Evolutionary conservation across 2,888 invertebrate species (phyloP), one percentile per base, ranked within the genome.

Genomic region (Pinctada fucata): DNA sequence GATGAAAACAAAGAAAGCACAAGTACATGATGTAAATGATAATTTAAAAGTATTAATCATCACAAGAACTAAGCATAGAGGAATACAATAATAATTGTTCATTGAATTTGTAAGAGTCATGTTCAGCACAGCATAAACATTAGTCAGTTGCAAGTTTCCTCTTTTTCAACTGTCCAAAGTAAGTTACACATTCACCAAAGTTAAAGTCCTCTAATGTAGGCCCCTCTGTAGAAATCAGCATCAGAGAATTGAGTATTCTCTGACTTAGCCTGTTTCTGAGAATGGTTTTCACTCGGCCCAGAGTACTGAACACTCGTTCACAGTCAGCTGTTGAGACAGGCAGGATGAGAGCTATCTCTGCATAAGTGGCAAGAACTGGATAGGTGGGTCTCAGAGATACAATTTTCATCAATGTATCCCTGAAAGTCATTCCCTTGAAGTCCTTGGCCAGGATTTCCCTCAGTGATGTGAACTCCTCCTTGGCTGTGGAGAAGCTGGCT

Each of bases 291-390:
- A 75, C 52, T 5, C 47, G 63, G 52, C 13, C 10, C 75, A 75
- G 49, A 2, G 75, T 52, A 67, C 67, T 51, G 58, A 75, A 75
- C 6, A 45, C 5, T 16, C 68, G 49, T 52, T 67, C 75, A 75
- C 75, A 75, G 68, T 67, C 79, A 31, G 79, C 77, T 66, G 79
- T 79, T 50, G 82, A 82, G 2, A 79, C 52, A 48, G 79, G 82
- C 16, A 82, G 31, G n/a, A 82, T 50, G 0, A 79, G 50, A 31
- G 77, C 77, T 45, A 75, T 75, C 45, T 75, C 52, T 4, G 77
- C 74, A 10, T 77, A 66, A 16, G 66, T 79, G 45, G 72, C 68
- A 16, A 79, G 77, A n/a, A 47, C 52, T 49, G 79, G 81, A n/a
- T 70, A 68, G 5, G 67, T 31, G 10, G 70, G 63, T 31, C 31